These are phyloP conservation scores for Spizaetus ornatus DNA, from an alignment of 2,113 vertebrate species.

Conservation along the genomic window DNA sequence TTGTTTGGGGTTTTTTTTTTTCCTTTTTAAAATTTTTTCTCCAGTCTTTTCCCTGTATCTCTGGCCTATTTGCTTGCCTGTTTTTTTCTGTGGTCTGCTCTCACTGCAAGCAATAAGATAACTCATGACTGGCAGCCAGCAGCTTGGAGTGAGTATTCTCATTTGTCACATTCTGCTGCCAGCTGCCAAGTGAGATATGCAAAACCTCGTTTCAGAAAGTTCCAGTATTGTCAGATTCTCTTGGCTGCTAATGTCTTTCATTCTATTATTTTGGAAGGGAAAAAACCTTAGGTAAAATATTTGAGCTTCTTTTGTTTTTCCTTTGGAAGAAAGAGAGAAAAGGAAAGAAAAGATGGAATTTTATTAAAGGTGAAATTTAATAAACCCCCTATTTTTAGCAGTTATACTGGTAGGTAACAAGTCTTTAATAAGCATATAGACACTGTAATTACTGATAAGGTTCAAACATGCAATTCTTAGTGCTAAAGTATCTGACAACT, in stretches of 20 bases:
- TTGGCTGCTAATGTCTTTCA: conserved; percentile 5
- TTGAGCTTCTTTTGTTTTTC: background rate
- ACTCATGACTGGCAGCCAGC: conserved; percentile 57
- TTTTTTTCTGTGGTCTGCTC: background rate
- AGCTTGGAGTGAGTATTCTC: conserved; percentile 45
- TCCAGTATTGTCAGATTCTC: conserved; percentile 20
- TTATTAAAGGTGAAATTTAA: background rate
- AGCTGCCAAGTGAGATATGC: conserved; percentile 61
- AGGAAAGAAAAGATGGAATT: background rate
- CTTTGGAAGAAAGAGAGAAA: background rate
- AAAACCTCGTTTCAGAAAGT: conserved; percentile 44
- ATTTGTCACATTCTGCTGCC: conserved; percentile 44
- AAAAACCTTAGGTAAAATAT: background rate
- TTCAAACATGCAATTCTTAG: background rate
- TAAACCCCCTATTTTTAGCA: rapidly evolving
- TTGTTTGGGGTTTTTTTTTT: rapidly evolving
- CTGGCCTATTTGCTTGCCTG: background rate
- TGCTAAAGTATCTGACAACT: background rate
- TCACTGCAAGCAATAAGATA: conserved; percentile 42
- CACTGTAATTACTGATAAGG: background rate
- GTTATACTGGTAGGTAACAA: background rate
- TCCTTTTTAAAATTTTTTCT: background rate
- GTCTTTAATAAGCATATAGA: background rate
- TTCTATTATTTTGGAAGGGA: background rate
- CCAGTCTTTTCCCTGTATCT: background rate